Percentiles rank a stretch among this genome's conserved stretches.
Conservation (phyloP, 2,797 vertebrate genomes). For the Hapalemur alaotrensis region DNA sequence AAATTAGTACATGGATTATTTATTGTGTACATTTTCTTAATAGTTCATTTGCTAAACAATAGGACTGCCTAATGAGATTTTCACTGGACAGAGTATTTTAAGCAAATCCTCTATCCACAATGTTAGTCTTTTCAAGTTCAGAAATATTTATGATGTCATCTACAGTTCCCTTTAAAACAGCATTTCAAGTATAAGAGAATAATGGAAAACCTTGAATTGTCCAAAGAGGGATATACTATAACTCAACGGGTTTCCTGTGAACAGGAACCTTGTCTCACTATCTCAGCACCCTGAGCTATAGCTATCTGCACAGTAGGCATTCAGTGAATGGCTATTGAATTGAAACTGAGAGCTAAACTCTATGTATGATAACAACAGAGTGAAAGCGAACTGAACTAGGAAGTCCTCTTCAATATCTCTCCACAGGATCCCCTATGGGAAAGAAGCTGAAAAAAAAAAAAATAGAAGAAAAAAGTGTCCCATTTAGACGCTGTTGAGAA, state of each 20-base stretch:
- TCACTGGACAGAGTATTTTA: not conserved
- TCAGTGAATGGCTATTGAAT: constrained; percentile 34
- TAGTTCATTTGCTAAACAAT: not conserved
- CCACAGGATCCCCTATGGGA: constrained; percentile 16
- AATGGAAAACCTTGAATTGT: not conserved
- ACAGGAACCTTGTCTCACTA: not conserved
- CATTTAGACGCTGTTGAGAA: not conserved
- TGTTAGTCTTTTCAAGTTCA: not conserved
- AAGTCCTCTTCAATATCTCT: constrained; percentile 52
- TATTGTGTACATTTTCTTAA: not conserved
- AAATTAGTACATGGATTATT: not conserved
- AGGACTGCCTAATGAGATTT: not conserved
- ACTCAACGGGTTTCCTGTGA: not conserved
- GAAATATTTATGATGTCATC: constrained; percentile 23
- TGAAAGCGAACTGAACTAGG: constrained; percentile 43
- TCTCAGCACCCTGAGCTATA: not conserved
- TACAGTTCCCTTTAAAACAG: not conserved
- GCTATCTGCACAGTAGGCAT: constrained; percentile 9
- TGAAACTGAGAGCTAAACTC: constrained; percentile 52
- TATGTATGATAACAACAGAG: constrained; percentile 30
- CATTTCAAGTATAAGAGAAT: not conserved
- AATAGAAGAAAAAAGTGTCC: not conserved
- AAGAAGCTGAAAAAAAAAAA: not conserved
- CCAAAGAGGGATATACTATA: not conserved
- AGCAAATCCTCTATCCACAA: not conserved